Evolutionary conservation across 37 sponge, comb jelly and placozoan species (phyloP).

Genomic region (Hormiphora californensis): DNA sequence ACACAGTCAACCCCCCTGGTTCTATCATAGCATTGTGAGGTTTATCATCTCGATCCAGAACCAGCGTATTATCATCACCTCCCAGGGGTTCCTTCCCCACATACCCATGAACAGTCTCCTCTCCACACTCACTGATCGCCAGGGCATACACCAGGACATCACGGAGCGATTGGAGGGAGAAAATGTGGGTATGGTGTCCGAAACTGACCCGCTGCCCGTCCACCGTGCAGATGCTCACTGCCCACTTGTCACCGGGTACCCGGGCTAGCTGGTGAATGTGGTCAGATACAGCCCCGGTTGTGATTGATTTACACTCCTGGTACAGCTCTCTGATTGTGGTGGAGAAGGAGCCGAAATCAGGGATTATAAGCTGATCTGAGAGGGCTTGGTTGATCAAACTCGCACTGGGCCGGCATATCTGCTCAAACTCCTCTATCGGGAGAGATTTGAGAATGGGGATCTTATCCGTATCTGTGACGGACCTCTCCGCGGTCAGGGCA

Average conservation of each 20-base stretch:
- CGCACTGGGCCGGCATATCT: background rate
- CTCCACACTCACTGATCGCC: slow-evolving; percentile 19
- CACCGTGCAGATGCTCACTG: slow-evolving; percentile 69
- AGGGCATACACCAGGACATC: slow-evolving; percentile 31
- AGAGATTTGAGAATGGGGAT: background rate
- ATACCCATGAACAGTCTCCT: slow-evolving; percentile 43
- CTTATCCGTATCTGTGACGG: background rate
- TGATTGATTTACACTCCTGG: background rate
- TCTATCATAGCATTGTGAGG: slow-evolving; percentile 56
- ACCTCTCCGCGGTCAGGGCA: background rate
- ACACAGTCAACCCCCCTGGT: slow-evolving; percentile 25
- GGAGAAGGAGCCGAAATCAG: slow-evolving; percentile 57
- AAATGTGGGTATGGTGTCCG: slow-evolving; percentile 1
- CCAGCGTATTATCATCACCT: slow-evolving; percentile 7
- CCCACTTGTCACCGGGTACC: slow-evolving; percentile 66
- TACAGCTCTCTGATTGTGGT: slow-evolving; percentile 42
- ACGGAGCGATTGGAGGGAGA: slow-evolving; percentile 4
- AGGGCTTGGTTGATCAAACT: background rate
- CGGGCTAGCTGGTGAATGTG: slow-evolving; percentile 67
- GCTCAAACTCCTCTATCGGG: background rate
- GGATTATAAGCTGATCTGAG: slow-evolving; percentile 54
- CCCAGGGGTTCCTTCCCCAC: slow-evolving; percentile 56
- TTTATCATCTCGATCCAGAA: slow-evolving; percentile 13
- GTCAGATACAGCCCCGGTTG: slow-evolving; percentile 58
- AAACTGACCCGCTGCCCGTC: slow-evolving; percentile 67